Evolutionary conservation across 2,797 vertebrate genomes (phyloP).

Genomic region (Monodelphis domestica): DNA sequence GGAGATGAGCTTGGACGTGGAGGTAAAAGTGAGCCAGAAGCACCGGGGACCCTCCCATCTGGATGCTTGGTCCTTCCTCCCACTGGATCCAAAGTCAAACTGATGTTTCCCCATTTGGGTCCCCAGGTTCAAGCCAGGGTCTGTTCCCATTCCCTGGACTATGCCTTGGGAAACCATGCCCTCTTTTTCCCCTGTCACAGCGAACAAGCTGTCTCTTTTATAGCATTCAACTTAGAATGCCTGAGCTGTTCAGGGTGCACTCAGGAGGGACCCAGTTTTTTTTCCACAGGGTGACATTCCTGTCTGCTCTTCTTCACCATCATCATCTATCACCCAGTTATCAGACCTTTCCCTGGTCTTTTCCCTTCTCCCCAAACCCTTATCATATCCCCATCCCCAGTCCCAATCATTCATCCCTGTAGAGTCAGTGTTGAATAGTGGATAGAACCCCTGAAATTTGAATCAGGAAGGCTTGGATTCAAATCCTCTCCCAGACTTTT

Average conservation of each 20-base stretch:
- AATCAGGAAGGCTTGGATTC: not conserved
- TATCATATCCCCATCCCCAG: not conserved
- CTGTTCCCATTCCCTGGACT: not conserved
- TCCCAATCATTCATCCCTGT: not conserved
- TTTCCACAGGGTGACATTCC: not conserved
- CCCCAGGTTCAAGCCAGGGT: not conserved
- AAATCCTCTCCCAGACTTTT: not conserved
- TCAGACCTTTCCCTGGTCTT: not conserved
- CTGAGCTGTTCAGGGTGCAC: not conserved
- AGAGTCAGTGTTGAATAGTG: not conserved
- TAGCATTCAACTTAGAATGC: not conserved
- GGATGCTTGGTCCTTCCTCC: not conserved
- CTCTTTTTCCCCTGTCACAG: too few relatives aligned
- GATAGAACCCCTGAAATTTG: not conserved
- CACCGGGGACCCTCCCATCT: not conserved
- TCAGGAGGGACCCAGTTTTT: not conserved
- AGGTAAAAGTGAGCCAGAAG: not conserved
- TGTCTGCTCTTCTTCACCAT: not conserved
- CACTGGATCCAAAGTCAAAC: not conserved
- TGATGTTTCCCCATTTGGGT: not conserved
- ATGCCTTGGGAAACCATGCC: not conserved
- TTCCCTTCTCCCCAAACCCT: not conserved
- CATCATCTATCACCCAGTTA: not conserved
- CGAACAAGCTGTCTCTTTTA: not conserved
- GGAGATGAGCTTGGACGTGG: not conserved